Conservation (phyloP, 2,113 vertebrate genomes). For the Mohoua ochrocephala region DNA sequence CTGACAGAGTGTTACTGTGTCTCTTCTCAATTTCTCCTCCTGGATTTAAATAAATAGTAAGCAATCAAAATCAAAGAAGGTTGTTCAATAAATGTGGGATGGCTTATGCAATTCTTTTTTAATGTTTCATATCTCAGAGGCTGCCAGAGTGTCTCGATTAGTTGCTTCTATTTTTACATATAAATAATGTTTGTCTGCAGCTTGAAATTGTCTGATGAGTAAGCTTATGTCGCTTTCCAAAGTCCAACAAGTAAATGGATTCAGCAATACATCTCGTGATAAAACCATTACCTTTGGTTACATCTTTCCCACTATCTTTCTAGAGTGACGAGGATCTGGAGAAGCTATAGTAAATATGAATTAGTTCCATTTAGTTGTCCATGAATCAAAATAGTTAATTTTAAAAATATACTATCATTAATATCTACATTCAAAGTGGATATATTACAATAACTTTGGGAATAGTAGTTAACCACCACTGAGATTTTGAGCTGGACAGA, state of each 20-base stretch:
- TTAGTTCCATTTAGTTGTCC: neutral
- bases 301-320: neutral
- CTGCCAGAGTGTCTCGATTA: neutral
- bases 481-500: neutral
- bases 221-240: neutral
- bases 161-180: neutral
- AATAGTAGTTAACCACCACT: neutral
- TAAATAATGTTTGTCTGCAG: neutral
- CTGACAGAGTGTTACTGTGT: neutral
- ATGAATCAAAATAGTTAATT: neutral
- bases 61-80: neutral
- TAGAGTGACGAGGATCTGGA: neutral
- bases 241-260: neutral
- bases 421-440: neutral
- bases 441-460: neutral
- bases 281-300: neutral
- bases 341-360: neutral
- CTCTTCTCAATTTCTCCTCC: neutral
- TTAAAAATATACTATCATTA: neutral
- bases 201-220: neutral
- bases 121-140: neutral
- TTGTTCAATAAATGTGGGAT: neutral
- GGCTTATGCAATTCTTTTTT: neutral
- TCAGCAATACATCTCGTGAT: neutral
- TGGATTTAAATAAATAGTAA: neutral